Base-by-base conservation (phyloP, 2,113 vertebrate genomes). In the Trichomycterus rosablanca region DNA sequence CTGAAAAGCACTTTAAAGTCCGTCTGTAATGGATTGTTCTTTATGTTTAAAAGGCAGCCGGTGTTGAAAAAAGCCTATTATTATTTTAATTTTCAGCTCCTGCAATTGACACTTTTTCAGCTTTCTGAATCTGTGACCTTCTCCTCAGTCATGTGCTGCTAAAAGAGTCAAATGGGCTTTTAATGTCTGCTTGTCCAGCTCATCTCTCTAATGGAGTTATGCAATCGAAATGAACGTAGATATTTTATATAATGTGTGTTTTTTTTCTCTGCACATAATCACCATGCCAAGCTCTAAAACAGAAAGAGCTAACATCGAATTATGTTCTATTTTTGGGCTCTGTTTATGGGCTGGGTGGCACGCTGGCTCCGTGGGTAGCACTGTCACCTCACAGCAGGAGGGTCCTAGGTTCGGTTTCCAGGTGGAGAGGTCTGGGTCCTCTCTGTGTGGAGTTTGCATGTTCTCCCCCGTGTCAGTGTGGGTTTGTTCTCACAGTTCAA, bases 1-100 rank as follows among this genome's bases (percentile, higher is more conserved):
- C 67, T 43, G 59, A 63, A 55, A 67, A 72, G 70, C 65, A 68
- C 65, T 72, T 63, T 35, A 72, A 49, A 54, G 44, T 60, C 53
- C 37, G 51, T 26, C 53, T 58, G 44, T 67, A 61, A 67, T 67
- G 63, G 37, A 53, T 44, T 50, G 34, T 40, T 49, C 54, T 63
- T 43, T 56, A 63, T 45, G 57, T 52, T 30, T 51, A 61, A 67
- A 67, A 63, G 56, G 23, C 54, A 63, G 67, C 48, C 42, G 56
- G 64, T 35, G 46, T 39, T 61, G 48, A 65, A 54, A 64, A 56
- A 55, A 40, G 44, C 44, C 57, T 63, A 66, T 66, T 66, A 66
- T 66, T 57, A 72, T 67, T 63, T 63, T 64, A 72, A 62, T 61
- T 62, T 57, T 56, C 19, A 66, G 39, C 35, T 61, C 22, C 43